Evolutionary conservation across 2,888 invertebrate species (phyloP), one percentile per base, ranked within the genome.

Genomic region (Neoaliturus tenellus): DNA sequence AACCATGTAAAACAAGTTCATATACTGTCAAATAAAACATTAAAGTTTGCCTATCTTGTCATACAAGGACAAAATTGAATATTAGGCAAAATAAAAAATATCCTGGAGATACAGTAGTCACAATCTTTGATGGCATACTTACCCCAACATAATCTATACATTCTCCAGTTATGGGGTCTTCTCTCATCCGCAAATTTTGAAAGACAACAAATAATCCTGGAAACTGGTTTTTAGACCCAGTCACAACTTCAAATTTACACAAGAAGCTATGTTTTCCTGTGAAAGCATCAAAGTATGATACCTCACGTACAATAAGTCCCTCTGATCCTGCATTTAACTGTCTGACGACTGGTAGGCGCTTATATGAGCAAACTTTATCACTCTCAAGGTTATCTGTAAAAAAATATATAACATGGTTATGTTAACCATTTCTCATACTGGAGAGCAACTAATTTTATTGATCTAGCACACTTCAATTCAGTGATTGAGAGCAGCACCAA

Each of bases 91-190:
- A n/a, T n/a, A n/a, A n/a, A n/a, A n/a, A n/a, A n/a, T n/a, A n/a
- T n/a, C n/a, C n/a, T n/a, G n/a, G n/a, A n/a, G n/a, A n/a, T n/a
- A n/a, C n/a, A n/a, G n/a, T n/a, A n/a, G n/a, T n/a, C n/a, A n/a
- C n/a, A n/a, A n/a, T n/a, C n/a, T 10, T 35, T 35, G 35, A 6
- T 35, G 35, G 10, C 35, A 35, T 17, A 75, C 83, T 82, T 87
- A 91, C 91, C 88, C 88, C 89, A 12, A 93, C 88, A 85, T 91
- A 92, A 88, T 93, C 93, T 23, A 92, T 88, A 84, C 93, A 93
- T 28, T 90, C 89, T 1, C 89, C 89, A 5, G 88, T 90, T 20
- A 89, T 88, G 5, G 86, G 73, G 85, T 91, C 89, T 78, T 88
- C 88, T 44, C 92, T 89, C 23, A 92, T 89, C 20, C 90, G 90